A percentile compares a stretch with the other conserved stretches of the same genome.
phyloP scores from a whole-genome alignment of 2,888 invertebrate species.

The Euplexia lucipara region DNA sequence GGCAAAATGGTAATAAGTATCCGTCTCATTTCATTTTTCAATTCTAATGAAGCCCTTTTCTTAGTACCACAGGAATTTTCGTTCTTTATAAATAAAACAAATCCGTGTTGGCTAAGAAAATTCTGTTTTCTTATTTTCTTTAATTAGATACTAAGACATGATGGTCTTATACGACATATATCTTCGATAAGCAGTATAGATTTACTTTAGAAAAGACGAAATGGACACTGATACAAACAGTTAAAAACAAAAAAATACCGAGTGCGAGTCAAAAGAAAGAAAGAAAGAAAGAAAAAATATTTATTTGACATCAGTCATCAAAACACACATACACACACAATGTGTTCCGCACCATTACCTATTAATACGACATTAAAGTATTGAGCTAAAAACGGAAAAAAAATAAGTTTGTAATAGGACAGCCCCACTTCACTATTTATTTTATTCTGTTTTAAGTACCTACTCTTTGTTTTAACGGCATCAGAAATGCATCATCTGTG shows the following conservation, averaged over 20 bases:
- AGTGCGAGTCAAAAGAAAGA: too few species aligned
- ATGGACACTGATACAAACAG: not conserved
- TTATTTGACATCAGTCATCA: too few species aligned
- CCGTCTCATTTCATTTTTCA: conserved; percentile 17
- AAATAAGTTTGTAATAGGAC: too few species aligned
- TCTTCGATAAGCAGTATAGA: conserved; percentile 21
- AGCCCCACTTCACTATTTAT: too few species aligned
- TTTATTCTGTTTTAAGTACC: too few species aligned
- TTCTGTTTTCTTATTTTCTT: not conserved
- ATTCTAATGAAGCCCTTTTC: conserved; percentile 23
- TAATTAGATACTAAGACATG: not conserved
- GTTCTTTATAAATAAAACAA: conserved; percentile 19
- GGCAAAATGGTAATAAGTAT: conserved; percentile 40
- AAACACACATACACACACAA: too few species aligned
- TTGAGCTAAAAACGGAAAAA: too few species aligned
- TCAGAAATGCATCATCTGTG: too few species aligned
- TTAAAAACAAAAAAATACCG: conserved; percentile 17
- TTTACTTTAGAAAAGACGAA: conserved; percentile 16
- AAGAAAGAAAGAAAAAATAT: too few species aligned
- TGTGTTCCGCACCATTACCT: too few species aligned
- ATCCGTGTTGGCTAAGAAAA: not conserved
- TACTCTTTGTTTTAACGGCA: too few species aligned
- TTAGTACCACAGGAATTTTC: conserved; percentile 9
- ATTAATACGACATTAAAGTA: too few species aligned
- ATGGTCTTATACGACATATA: conserved; percentile 1